Evolutionary conservation across 2,888 invertebrate species (phyloP), one percentile per base, ranked within the genome.

Genomic region (Acanthosepion lycidas): DNA sequence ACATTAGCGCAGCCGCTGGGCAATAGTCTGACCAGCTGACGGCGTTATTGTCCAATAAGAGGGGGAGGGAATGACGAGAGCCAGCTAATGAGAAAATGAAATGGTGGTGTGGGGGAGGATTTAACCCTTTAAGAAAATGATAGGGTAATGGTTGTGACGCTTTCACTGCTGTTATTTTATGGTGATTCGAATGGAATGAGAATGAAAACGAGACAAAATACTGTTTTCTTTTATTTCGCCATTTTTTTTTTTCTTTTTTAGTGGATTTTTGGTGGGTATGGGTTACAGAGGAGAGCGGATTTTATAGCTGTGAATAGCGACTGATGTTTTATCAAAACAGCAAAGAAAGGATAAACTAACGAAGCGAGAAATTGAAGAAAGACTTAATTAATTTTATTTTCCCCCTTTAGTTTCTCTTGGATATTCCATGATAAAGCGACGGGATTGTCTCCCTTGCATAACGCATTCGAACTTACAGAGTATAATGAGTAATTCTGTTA

Each of bases 51-150:
- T n/a, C 5, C 33, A n/a, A n/a, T 12, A 78, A 78, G 78, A 78
- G n/a, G 15, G n/a, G 78, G 78, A 33, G 78, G n/a, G 12, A n/a
- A n/a, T 78, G 78, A n/a, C 33, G 78, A 33, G n/a, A n/a, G 78
- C 78, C 78, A 78, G 78, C 33, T 78, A n/a, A 78, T 78, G 78
- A 78, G 78, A 78, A 78, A 78, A 78, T 78, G 78, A 78, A 78
- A 78, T 78, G 12, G n/a, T 28, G 78, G 28, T 78, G 15, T 78
- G 12, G n/a, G 78, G 78, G 28, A 12, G 15, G n/a, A n/a, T n/a
- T n/a, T n/a, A n/a, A n/a, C 28, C 78, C 78, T 15, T 5, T n/a
- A 15, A 2, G 33, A 78, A 78, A 78, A 78, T 23, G 23, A 15
- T n/a, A 33, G 78, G n/a, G n/a, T 78, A 23, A 78, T 78, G n/a